Conservation (phyloP, 2,888 invertebrate genomes). For the Phragmatobia fuliginosa region DNA sequence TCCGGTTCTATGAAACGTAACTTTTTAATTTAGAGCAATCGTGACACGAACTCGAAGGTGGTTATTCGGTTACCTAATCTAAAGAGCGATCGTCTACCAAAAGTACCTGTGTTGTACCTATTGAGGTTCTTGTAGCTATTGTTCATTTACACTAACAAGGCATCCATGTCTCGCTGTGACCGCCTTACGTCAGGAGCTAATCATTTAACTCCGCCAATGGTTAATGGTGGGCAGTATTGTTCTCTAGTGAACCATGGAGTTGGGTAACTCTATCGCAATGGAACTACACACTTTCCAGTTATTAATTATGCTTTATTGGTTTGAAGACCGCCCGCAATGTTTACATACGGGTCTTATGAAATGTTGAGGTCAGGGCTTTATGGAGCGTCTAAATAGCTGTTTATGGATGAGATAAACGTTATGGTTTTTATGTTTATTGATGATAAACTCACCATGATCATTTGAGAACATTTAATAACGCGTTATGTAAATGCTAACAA, state of each 20-base stretch:
- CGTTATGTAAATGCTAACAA: not conserved
- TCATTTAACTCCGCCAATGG: constrained; percentile 67
- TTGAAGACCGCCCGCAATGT: constrained; percentile 61
- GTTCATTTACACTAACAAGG: constrained; percentile 64
- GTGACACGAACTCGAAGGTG: constrained; percentile 55
- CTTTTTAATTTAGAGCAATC: constrained; percentile 72
- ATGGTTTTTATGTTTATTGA: constrained; percentile 13
- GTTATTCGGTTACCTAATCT: constrained; percentile 53
- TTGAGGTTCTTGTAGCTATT: constrained; percentile 54
- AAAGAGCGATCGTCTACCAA: constrained; percentile 50
- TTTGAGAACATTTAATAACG: constrained; percentile 2
- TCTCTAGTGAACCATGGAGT: constrained; percentile 54
- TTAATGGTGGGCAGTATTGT: constrained; percentile 68
- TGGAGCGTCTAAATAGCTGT: constrained; percentile 37
- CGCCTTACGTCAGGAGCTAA: constrained; percentile 79
- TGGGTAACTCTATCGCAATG: constrained; percentile 50
- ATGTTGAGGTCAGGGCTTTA: constrained; percentile 59
- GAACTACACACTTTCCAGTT: constrained; percentile 70
- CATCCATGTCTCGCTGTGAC: constrained; percentile 62
- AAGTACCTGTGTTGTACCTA: constrained; percentile 49
- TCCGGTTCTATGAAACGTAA: constrained; percentile 62
- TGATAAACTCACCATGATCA: constrained; percentile 5
- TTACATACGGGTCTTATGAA: constrained; percentile 63
- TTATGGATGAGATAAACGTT: constrained; percentile 23
- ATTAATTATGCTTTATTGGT: constrained; percentile 77